phyloP scores from a whole-genome alignment of 2,888 invertebrate species.

The Drosophila glabriapex region DNA sequence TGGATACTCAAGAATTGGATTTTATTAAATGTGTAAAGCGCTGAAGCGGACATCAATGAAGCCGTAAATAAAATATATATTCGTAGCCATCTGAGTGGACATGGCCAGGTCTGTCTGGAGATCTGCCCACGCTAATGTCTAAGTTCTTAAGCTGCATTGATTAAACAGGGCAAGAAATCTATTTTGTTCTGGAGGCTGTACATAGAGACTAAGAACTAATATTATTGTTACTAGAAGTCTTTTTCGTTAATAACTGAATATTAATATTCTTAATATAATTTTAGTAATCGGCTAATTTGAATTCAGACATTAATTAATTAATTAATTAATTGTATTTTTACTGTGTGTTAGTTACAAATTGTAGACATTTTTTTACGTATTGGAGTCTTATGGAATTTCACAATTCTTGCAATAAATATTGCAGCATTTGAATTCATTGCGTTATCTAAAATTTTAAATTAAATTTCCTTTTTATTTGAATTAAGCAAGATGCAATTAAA shows the following conservation, averaged over 20 bases:
- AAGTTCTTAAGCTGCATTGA: background rate
- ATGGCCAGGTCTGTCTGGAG: background rate
- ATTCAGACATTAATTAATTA: too few relatives aligned
- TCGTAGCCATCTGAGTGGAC: background rate
- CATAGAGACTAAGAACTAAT: background rate
- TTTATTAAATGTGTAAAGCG: background rate
- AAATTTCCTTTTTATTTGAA: background rate
- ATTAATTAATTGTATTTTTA: background rate
- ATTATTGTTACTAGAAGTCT: background rate
- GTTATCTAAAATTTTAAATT: background rate
- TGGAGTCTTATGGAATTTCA: background rate
- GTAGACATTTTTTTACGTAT: background rate
- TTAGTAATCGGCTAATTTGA: background rate
- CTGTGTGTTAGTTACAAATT: background rate
- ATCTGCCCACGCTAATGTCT: background rate
- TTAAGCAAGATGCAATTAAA: background rate
- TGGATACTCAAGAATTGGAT: background rate
- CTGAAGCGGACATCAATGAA: background rate
- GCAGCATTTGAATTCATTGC: background rate
- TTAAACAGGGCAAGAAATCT: background rate
- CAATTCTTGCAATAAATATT: background rate
- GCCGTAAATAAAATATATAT: background rate
- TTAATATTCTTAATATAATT: background rate
- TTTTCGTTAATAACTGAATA: background rate
- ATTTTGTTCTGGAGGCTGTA: background rate